Evolutionary conservation across 92 coral and sea anemone genomes (phyloP).

Genomic region (Virgularia gustaviana): DNA sequence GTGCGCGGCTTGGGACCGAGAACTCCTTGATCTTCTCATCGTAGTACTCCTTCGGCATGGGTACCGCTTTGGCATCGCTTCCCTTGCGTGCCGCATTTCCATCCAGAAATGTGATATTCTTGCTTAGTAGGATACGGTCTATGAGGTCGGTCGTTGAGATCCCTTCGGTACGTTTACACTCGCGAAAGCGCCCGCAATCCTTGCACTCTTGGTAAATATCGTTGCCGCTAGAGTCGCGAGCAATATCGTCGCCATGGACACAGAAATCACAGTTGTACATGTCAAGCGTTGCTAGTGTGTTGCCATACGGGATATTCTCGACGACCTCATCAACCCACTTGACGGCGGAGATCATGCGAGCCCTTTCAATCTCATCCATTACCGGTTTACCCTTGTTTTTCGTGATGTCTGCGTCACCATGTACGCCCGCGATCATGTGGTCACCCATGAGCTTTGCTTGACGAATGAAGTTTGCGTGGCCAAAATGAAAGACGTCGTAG

Average conservation of each 20-base stretch:
- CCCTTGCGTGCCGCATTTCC: constrained; percentile 49
- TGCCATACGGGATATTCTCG: constrained; percentile 80
- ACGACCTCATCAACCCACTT: constrained; percentile 96
- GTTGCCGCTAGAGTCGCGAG: constrained; percentile 78
- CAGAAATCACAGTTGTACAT: constrained; percentile 77
- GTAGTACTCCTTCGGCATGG: constrained; percentile 72
- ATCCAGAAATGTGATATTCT: constrained; percentile 75
- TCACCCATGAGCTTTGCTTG: constrained; percentile 99
- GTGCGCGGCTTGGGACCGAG: constrained; percentile 77
- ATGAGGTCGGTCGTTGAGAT: constrained; percentile 93
- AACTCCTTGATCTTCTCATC: constrained; percentile 76
- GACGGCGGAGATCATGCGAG: constrained; percentile 94
- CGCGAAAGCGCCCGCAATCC: constrained; percentile 71
- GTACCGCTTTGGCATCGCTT: constrained; percentile 59
- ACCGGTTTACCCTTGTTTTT: constrained; percentile 92
- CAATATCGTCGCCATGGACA: constrained; percentile 98
- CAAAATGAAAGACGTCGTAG: constrained; percentile 95
- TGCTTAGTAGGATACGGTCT: constrained; percentile 87
- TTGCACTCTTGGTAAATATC: constrained; percentile 83
- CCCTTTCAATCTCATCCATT: constrained; percentile 84
- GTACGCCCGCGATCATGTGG: constrained; percentile 82
- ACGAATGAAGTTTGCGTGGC: constrained; percentile 95
- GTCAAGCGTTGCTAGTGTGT: constrained; percentile 74
- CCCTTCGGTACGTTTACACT: constrained; percentile 90
- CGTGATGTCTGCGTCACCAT: constrained; percentile 89